Evolutionary conservation across 2,888 invertebrate genomes (phyloP).

Genomic region (Apoderus coryli): DNA sequence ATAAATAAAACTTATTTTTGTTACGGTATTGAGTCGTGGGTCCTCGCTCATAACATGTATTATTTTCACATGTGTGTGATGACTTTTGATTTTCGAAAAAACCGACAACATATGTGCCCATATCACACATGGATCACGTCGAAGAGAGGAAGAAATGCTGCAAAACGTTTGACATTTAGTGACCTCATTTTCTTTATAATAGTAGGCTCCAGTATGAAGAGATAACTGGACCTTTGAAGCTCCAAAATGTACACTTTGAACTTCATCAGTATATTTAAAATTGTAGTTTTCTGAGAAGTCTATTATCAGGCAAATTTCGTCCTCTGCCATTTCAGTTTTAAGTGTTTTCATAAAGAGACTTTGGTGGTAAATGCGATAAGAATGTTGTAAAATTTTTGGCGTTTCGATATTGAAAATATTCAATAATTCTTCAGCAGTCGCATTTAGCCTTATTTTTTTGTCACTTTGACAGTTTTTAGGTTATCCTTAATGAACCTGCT

Average conservation of each 20-base stretch:
- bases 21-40: constrained; percentile 4
- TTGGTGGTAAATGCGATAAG: constrained; percentile 2
- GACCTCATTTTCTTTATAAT: constrained; percentile 2
- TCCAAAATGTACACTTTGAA: constrained; percentile 6
- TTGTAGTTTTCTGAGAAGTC: constrained; percentile 7
- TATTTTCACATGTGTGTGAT: background rate
- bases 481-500: too few relatives aligned
- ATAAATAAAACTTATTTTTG: constrained; percentile 6
- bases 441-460: constrained; percentile 2
- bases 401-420: constrained; percentile 1
- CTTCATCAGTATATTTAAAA: constrained; percentile 5
- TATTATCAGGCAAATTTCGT: constrained; percentile 3
- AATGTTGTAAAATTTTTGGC: constrained; percentile 2
- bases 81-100: background rate
- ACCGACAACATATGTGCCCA: background rate
- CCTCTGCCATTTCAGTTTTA: constrained; percentile 4
- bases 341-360: constrained; percentile 1
- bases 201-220: constrained; percentile 4
- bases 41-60: constrained; percentile 4
- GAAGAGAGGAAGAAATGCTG: background rate
- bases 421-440: constrained; percentile 1
- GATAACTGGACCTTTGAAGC: constrained; percentile 5
- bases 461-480: background rate
- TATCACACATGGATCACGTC: too few relatives aligned
- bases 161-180: background rate